Conservation (phyloP, 2,113 vertebrate genomes). For the Dipodomys merriami region DNA sequence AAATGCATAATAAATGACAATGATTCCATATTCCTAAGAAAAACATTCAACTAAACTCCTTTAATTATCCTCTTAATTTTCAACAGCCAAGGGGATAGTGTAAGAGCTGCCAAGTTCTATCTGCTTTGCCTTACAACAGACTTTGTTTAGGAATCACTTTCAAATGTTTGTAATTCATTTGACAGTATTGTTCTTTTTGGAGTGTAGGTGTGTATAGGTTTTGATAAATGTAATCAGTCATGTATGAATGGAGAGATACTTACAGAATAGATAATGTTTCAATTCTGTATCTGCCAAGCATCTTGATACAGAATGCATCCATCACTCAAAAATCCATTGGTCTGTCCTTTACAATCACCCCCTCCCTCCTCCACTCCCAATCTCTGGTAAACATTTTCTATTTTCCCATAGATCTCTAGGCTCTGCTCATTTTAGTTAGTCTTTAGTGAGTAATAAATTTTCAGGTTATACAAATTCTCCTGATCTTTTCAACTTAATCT, state of each 20-base stretch:
- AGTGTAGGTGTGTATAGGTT: neutral
- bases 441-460: neutral
- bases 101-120: neutral
- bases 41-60: neutral
- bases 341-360: neutral
- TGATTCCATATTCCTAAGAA: neutral
- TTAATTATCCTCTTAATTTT: slow-evolving; percentile 1
- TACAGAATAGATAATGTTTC: too few species aligned
- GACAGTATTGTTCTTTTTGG: neutral
- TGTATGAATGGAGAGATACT: too few species aligned
- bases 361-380: neutral
- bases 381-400: neutral
- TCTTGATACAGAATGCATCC: neutral
- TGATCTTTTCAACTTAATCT: neutral
- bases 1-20: neutral
- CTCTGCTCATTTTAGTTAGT: too few species aligned
- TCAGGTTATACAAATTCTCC: neutral
- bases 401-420: neutral
- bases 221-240: neutral
- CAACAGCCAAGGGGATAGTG: neutral
- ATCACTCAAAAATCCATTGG: neutral
- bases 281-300: too few species aligned
- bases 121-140: neutral
- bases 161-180: neutral
- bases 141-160: neutral